Conservation (phyloP, 2,888 invertebrate species). For the Tridacna gigas region DNA sequence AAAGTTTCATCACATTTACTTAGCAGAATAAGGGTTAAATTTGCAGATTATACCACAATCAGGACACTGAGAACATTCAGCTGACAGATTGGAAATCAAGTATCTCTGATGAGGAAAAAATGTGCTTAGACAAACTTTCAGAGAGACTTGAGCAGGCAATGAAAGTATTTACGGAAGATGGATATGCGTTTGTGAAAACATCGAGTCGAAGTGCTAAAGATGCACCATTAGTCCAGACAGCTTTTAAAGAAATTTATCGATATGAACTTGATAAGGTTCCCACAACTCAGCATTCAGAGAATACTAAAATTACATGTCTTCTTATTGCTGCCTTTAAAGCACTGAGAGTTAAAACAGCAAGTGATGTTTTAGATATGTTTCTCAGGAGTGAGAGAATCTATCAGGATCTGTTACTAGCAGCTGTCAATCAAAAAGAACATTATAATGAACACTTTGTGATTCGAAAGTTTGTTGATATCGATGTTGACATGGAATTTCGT, state of each 20-base stretch:
- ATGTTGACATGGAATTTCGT: conserved; percentile 80
- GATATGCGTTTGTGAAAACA: conserved; percentile 77
- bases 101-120: conserved; percentile 57
- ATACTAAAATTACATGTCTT: conserved; percentile 73
- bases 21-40: no score
- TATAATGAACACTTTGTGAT: conserved; percentile 78
- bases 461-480: conserved; percentile 75
- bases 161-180: conserved; percentile 59
- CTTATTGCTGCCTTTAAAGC: conserved; percentile 74
- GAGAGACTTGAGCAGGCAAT: conserved; percentile 65
- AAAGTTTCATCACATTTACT: no score
- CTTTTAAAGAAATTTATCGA: conserved; percentile 70
- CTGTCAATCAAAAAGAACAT: conserved; percentile 68
- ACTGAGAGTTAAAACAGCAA: conserved; percentile 67
- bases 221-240: conserved; percentile 72
- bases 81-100: conserved; percentile 60
- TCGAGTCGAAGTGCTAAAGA: conserved; percentile 80
- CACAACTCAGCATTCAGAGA: conserved; percentile 65
- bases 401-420: conserved; percentile 77
- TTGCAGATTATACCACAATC: conserved; percentile 63
- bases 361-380: conserved; percentile 75
- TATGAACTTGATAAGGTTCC: conserved; percentile 54
- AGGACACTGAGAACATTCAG: conserved; percentile 44
- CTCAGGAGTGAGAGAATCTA: conserved; percentile 77
- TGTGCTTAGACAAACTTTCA: conserved; percentile 55